Evolutionary conservation across 2,888 invertebrate genomes (phyloP).

Genomic region (Tetrapedia diversipes): DNA sequence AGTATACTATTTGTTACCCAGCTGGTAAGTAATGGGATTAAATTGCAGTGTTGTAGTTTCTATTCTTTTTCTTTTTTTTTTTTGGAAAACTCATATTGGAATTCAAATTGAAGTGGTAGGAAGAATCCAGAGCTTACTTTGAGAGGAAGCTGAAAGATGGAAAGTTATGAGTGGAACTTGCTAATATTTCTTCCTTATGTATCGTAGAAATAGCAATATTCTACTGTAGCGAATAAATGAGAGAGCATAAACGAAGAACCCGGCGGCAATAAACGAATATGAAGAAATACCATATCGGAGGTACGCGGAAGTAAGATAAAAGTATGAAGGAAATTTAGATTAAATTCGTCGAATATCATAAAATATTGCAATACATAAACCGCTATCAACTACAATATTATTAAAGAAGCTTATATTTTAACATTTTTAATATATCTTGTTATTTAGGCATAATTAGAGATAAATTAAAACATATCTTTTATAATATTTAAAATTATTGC

Average conservation of each 20-base stretch:
- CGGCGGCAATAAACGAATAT: conserved; percentile 15
- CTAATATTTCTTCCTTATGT: neutral
- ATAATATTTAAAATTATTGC: too few relatives aligned
- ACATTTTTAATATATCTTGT: too few relatives aligned
- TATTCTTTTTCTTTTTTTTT: neutral
- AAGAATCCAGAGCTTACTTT: neutral
- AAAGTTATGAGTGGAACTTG: neutral
- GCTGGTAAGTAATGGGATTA: too few relatives aligned
- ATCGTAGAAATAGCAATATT: neutral
- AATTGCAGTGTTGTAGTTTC: neutral
- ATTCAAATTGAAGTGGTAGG: neutral
- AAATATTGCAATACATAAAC: too few relatives aligned
- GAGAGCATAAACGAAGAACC: conserved; percentile 9
- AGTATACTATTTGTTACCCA: neutral
- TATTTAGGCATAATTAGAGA: neutral
- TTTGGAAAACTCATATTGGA: too few relatives aligned
- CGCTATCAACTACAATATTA: too few relatives aligned
- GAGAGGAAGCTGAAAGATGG: neutral
- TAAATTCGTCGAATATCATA: neutral
- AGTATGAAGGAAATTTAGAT: neutral
- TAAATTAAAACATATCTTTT: too few relatives aligned
- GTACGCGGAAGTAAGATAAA: neutral
- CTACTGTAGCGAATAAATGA: conserved; percentile 10
- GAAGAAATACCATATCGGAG: neutral
- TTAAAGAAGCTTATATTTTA: too few relatives aligned